Base-by-base conservation (phyloP, 2,797 vertebrate genomes). In the Halcyon badia region DNA sequence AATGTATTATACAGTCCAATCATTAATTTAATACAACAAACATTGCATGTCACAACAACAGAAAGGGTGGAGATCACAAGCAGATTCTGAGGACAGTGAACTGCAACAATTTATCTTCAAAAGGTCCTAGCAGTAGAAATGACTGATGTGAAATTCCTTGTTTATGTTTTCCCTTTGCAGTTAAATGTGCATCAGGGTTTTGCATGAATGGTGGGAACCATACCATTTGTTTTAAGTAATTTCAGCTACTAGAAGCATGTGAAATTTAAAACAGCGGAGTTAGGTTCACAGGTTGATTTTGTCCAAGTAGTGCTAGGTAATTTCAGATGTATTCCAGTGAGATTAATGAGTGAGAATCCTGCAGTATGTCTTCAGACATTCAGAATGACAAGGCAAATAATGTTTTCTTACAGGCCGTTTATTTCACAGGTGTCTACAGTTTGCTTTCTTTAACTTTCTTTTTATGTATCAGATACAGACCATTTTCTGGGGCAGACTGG, bases 291-390 rank as follows among this genome's bases (percentile, higher is more conserved):
- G 44, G 48, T 24, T 87, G 81, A 54, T 85, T 77, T 95, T 85
- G 83, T 31, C 75, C 24, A 57, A 54, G 30, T 46, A 28, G 31
- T 13, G 6, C 71, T 44, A 16, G 21, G 44, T 86, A 86, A 91
- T 86, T 88, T 87, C n/a, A 5, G 73, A 58, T 54, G 49, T 75
- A 75, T 83, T 83, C 61, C 49, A 26, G 21, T 71, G 73, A 95
- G 57, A 94, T 77, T 83, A 85, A 89, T 78, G 65, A 72, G 35
- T 61, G 42, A 83, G n/a, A 88, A 81, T 57, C 61, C 58, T 89
- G 57, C 49, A 72, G 13, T 78, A 9, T 91, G 35, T 91, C 65
- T 87, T 79, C 44, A 71, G 49, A 82, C 14, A 76, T 39, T 85
- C 44, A 11, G 41, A 83, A 71, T 83, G 69, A 94, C 56, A 92